phyloP scores from a whole-genome alignment of 2,113 vertebrate genomes.

The Pelmatolapia mariae region DNA sequence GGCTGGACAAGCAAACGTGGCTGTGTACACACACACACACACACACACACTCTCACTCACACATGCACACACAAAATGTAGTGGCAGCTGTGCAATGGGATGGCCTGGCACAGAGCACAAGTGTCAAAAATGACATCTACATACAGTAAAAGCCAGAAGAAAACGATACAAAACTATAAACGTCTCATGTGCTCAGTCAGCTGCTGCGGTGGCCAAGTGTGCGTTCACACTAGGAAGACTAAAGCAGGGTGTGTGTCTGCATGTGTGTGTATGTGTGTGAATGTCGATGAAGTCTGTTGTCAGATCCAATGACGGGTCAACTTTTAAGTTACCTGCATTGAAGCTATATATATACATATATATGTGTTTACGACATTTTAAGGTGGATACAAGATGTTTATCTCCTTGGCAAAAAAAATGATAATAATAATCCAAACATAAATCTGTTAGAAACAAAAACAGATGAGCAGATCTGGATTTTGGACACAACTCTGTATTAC shows the following conservation, averaged over 20 bases:
- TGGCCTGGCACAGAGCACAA: constrained; percentile 6
- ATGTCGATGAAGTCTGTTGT: background rate
- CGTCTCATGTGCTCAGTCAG: constrained; percentile 6
- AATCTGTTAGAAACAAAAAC: constrained; percentile 17
- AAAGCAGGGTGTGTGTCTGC: background rate
- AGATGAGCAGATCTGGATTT: constrained; percentile 19
- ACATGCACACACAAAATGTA: background rate
- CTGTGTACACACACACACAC: background rate
- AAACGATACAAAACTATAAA: background rate
- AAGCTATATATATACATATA: background rate
- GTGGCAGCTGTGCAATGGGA: background rate
- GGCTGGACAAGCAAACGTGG: background rate
- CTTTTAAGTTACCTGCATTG: background rate
- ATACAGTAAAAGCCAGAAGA: constrained; percentile 3
- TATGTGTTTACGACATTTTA: background rate
- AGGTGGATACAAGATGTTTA: background rate
- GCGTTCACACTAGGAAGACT: constrained; percentile 53
- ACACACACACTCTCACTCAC: background rate
- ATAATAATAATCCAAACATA: background rate
- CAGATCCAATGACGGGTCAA: background rate
- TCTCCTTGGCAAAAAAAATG: constrained; percentile 14
- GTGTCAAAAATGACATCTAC: background rate
- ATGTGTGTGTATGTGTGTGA: background rate
- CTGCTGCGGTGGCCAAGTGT: constrained; percentile 5
- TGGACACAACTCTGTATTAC: constrained; percentile 10